These are phyloP conservation scores for Chromis chromis DNA, from an alignment of 2,797 vertebrate species.

Conservation along the genomic window DNA sequence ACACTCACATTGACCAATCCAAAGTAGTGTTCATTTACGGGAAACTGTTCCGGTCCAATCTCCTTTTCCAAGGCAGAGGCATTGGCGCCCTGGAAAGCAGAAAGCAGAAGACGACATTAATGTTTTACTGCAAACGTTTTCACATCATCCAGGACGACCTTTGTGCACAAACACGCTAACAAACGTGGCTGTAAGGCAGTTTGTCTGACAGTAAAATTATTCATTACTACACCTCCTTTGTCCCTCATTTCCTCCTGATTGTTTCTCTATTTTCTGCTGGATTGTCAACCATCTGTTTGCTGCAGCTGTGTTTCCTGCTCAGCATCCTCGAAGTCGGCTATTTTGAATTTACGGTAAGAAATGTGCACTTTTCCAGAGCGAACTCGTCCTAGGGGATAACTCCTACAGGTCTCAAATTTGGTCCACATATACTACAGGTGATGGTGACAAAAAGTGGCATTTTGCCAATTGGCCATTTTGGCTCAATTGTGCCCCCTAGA, in stretches of 20 bases:
- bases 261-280: no score
- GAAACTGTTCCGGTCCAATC: slow-evolving; percentile 99
- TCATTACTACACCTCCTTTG: neutral
- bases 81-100: slow-evolving; percentile 92
- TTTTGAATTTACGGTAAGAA: no score
- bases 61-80: slow-evolving; percentile 99
- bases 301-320: slow-evolving; percentile 40
- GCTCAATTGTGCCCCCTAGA: no score
- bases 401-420: no score
- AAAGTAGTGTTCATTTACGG: slow-evolving; percentile 99
- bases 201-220: neutral
- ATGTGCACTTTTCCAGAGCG: no score
- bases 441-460: no score
- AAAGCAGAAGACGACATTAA: neutral
- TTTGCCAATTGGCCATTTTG: no score
- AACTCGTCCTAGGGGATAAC: no score
- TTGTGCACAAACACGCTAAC: neutral
- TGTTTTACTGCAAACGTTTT: slow-evolving; percentile 2
- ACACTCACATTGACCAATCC: slow-evolving; percentile 96
- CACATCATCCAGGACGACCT: neutral
- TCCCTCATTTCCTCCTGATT: slow-evolving; percentile 40
- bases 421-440: no score
- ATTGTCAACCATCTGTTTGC: slow-evolving; percentile 17
- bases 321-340: no score
- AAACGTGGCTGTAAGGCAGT: neutral